phyloP scores from a whole-genome alignment of 2,888 invertebrate species.

The Caenorhabditis sp. region DNA sequence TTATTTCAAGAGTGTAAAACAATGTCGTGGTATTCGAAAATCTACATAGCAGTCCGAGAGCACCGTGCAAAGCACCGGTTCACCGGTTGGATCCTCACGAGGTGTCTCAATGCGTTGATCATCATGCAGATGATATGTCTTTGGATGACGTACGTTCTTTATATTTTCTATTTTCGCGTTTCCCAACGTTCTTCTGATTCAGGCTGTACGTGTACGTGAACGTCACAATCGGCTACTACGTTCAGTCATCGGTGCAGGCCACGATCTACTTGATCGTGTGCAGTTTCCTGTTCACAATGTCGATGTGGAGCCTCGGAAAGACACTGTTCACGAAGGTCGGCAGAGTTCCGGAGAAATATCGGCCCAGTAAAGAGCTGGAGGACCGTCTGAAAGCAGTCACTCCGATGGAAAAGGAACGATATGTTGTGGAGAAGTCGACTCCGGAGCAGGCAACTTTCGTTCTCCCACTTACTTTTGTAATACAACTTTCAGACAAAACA shows the following conservation, averaged over 20 bases:
- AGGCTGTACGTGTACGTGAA: slow-evolving; percentile 52
- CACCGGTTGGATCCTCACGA: slow-evolving; percentile 52
- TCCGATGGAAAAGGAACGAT: slow-evolving; percentile 59
- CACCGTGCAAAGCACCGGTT: slow-evolving; percentile 56
- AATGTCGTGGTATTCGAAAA: slow-evolving; percentile 76
- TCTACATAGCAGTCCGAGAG: slow-evolving; percentile 70
- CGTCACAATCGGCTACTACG: slow-evolving; percentile 53
- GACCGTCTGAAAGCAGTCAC: slow-evolving; percentile 63
- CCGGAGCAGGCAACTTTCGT: slow-evolving; percentile 40
- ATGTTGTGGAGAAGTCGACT: slow-evolving; percentile 65
- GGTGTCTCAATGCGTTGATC: slow-evolving; percentile 58
- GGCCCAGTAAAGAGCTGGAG: slow-evolving; percentile 57
- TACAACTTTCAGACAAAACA: slow-evolving; percentile 34
- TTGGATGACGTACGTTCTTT: slow-evolving; percentile 35
- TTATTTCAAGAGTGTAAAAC: slow-evolving; percentile 31
- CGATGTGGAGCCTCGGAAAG: slow-evolving; percentile 64
- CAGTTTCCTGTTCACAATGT: slow-evolving; percentile 57
- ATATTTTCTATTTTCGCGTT: too few species aligned
- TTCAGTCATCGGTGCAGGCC: slow-evolving; percentile 43
- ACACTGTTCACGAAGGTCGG: slow-evolving; percentile 62
- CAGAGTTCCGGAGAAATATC: slow-evolving; percentile 61
- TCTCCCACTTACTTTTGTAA: background rate
- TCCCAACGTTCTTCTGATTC: too few species aligned
- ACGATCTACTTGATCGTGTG: slow-evolving; percentile 62
- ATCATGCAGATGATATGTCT: slow-evolving; percentile 45